Evolutionary conservation across 2,113 vertebrate genomes (phyloP).

Genomic region (Nymphicus hollandicus): DNA sequence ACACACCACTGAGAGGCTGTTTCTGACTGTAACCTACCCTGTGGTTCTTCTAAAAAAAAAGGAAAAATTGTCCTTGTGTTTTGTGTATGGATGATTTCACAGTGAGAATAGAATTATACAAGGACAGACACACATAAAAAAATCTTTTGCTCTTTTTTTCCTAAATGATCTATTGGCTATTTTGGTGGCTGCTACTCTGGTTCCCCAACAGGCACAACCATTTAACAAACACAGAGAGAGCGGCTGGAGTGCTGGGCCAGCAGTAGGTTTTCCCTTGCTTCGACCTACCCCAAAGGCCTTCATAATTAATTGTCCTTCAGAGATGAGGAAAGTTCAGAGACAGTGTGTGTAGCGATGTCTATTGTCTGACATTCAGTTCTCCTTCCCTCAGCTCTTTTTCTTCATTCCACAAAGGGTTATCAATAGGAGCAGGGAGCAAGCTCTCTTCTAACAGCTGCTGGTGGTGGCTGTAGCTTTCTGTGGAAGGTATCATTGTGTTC

Average conservation of each 20-base stretch:
- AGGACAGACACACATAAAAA: slow-evolving; percentile 79
- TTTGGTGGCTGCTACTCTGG: slow-evolving; percentile 69
- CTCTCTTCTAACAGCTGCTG: slow-evolving; percentile 75
- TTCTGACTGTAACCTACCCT: slow-evolving; percentile 83
- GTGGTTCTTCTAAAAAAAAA: slow-evolving; percentile 77
- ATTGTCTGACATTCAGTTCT: slow-evolving; percentile 84
- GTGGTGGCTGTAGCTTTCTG: slow-evolving; percentile 68
- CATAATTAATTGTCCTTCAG: slow-evolving; percentile 87
- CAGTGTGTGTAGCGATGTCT: slow-evolving; percentile 76
- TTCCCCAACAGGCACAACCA: slow-evolving; percentile 73
- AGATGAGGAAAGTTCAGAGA: slow-evolving; percentile 84
- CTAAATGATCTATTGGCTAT: slow-evolving; percentile 74
- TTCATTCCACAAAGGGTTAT: slow-evolving; percentile 82
- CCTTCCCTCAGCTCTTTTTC: slow-evolving; percentile 75
- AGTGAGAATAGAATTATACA: slow-evolving; percentile 83
- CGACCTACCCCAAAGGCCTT: slow-evolving; percentile 85
- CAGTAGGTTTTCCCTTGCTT: slow-evolving; percentile 76
- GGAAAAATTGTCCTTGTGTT: slow-evolving; percentile 79
- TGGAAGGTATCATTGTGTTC: slow-evolving; percentile 67
- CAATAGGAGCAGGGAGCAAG: slow-evolving; percentile 76
- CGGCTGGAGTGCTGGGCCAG: slow-evolving; percentile 67
- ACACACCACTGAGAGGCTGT: slow-evolving; percentile 79
- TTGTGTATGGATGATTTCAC: slow-evolving; percentile 85
- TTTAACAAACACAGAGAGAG: slow-evolving; percentile 73
- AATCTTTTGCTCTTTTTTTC: slow-evolving; percentile 74